These are phyloP conservation scores for Caiman crocodilus DNA, from an alignment of 2,797 vertebrate species.

Conservation along the genomic window DNA sequence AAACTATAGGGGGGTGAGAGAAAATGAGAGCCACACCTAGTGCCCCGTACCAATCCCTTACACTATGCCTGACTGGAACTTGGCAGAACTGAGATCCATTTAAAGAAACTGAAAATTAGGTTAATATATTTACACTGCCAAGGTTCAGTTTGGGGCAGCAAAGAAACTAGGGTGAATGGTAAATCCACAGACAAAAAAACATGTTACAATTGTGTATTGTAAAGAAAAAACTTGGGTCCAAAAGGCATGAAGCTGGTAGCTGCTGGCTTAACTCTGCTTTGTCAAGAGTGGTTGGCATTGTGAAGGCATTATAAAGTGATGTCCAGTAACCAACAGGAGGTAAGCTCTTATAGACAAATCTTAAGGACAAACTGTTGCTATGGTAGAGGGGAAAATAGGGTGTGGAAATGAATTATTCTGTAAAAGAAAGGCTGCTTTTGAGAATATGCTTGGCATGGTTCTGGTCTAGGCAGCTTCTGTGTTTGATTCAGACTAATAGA, in stretches of 20 bases:
- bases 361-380: neutral
- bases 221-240: neutral
- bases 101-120: neutral
- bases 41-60: neutral
- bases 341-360: neutral
- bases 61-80: neutral
- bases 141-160: neutral
- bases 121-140: neutral
- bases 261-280: neutral
- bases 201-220: neutral
- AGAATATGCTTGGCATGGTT: neutral
- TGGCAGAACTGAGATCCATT: neutral
- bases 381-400: neutral
- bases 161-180: neutral
- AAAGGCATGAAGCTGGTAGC: neutral
- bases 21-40: neutral
- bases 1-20: neutral
- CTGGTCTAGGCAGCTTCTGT: neutral
- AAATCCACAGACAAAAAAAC: no score
- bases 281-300: neutral
- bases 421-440: neutral
- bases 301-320: neutral
- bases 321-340: neutral
- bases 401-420: neutral
- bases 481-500: neutral